Evolutionary conservation across 2,113 vertebrate species (phyloP), one percentile per base, ranked within the genome.

Genomic region (Camelus dromedarius): DNA sequence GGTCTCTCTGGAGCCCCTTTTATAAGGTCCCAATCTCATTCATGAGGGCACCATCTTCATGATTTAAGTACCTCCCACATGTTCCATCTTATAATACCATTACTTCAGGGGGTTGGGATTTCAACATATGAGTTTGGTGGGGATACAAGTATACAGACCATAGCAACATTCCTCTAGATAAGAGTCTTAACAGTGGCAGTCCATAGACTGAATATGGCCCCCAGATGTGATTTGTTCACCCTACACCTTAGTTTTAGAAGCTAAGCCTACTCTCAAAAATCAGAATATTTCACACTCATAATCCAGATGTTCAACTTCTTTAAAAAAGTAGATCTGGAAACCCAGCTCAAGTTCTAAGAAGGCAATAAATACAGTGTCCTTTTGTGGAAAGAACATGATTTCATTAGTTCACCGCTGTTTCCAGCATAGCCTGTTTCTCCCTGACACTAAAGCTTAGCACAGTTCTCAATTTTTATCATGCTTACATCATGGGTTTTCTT

Each of bases 261-360:
- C 46, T 64, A 89, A 84, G 14, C 89, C 12, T 70, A 42, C 4
- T 64, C 13, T 70, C 89, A 92, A 81, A 91, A 96, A 73, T 89
- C 30, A 94, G 69, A n/a, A n/a, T 73, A 75, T 81, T 89, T 92
- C 56, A 92, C 19, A 38, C 82, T 46, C 26, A 85, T 64, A 60
- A 54, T 50, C 32, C 26, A 52, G 24, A 77, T 83, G 26, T 75
- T 89, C 56, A 80, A 15, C 19, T 80, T 83, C 18, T 89, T 80
- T 92, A 52, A 89, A 87, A 90, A 52, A 38, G 52, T 72, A 80
- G 18, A 62, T 75, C 48, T 60, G 32, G 72, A 79, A 73, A 73
- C 18, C 32, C 26, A 35, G n/a, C 13, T 88, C 30, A 66, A 46
- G 50, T 91, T 50, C 82, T 58, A 73, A 18, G 28, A 72, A 50